Evolutionary conservation across 2,113 vertebrate species (phyloP), one percentile per base, ranked within the genome.

Genomic region (Eudyptes chrysolophus): DNA sequence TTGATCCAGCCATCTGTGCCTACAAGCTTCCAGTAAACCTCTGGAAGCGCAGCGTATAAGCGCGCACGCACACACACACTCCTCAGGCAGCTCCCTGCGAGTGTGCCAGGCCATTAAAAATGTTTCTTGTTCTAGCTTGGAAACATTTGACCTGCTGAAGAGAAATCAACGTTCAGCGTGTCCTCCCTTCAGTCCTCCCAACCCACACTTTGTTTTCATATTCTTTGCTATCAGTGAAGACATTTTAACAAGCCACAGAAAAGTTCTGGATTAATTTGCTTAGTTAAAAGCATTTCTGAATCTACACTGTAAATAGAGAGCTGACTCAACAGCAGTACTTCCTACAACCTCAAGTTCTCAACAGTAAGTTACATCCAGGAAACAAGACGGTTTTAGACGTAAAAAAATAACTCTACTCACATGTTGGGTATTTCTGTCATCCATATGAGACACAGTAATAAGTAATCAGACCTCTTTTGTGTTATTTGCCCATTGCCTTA

Each of bases 211-310:
- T 84, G 68, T 96, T 95, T 95, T 94, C 77, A 30, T 92, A 72
- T 75, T 87, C 72, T 89, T 81, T 68, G 61, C 65, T 96, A 94
- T 89, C 89, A 84, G 72, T 64, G 61, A 90, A 87, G 93, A 89
- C 78, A 80, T 92, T 97, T 93, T 93, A 96, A 95, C 70, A 90
- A 83, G 62, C 60, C 55, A 83, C 70, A 64, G 76, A 69, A 79
- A 81, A 44, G 55, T n/a, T 82, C 78, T 90, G 74, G 57, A 82
- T 82, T 16, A 71, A 48, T 79, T 92, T 79, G 18, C 61, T 79
- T 54, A 36, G 65, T 84, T 93, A 72, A 85, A 93, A 92, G 40
- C 83, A 82, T 61, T 94, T 92, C 90, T 88, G 82, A 92, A 87
- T 61, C 71, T 69, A 76, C 32, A n/a, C 19, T 29, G 25, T 78